Conservation (phyloP, 2,888 invertebrate species). For the Pterostichus madidus region DNA sequence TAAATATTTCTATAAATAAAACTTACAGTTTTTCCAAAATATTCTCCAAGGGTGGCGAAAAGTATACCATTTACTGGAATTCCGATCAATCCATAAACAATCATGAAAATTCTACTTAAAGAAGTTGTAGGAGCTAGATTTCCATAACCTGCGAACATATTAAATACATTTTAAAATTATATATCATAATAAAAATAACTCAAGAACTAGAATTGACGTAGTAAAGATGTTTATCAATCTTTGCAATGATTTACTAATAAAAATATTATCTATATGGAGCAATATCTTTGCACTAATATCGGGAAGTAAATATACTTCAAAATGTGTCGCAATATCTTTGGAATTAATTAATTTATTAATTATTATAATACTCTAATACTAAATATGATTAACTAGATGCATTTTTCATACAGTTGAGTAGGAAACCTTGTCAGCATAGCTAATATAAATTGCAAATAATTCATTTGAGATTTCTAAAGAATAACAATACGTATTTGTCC, state of each 20-base stretch:
- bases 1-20: too few relatives aligned
- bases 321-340: not conserved
- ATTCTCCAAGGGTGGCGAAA: constrained; percentile 90
- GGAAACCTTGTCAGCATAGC: not conserved
- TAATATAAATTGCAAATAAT: constrained; percentile 9
- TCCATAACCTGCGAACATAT: constrained; percentile 85
- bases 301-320: constrained; percentile 1
- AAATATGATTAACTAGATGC: not conserved
- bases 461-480: not conserved
- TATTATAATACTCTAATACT: not conserved
- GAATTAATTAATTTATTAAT: constrained; percentile 10
- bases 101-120: constrained; percentile 90
- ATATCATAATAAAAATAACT: constrained; percentile 70
- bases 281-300: constrained; percentile 8
- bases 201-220: not conserved
- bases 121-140: constrained; percentile 92
- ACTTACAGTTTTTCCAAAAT: constrained; percentile 88
- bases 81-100: constrained; percentile 92
- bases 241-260: constrained; percentile 12
- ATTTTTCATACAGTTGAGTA: not conserved
- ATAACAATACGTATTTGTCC: constrained; percentile 7
- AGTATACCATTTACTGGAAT: constrained; percentile 91
- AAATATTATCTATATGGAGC: constrained; percentile 9
- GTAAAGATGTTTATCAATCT: constrained; percentile 10
- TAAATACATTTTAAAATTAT: too few relatives aligned